Evolutionary conservation across 2,888 invertebrate genomes (phyloP), one percentile per base, ranked within the genome.

Genomic region (Oxytorus armatus): DNA sequence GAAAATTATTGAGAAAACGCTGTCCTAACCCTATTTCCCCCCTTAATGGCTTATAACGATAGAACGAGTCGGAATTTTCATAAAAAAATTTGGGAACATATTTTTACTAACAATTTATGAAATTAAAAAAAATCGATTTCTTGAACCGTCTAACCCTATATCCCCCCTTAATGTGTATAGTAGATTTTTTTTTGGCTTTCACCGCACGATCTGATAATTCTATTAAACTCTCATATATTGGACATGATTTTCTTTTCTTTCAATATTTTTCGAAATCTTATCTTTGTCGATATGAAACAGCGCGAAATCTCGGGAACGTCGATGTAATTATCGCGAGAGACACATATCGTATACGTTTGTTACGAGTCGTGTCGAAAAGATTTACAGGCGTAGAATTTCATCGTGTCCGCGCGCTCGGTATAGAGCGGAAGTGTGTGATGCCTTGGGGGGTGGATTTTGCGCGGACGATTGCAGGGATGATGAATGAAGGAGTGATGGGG

Each of bases 401-500:
- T 84, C 81, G 69, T 72, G 59, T 72, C 82, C 81, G 73, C 63
- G 70, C 18, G 29, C 51, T 49, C 21, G 65, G 29, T 39, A 74
- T 53, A 68, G 74, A 47, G 63, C 74, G 85, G 81, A 81, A 83
- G 83, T 83, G 81, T 55, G 61, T 79, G 85, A 84, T 83, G 82
- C 81, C 74, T 66, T 78, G 44, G 33, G 57, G 61, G 74, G 74
- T 68, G n/a, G n/a, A n/a, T n/a, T n/a, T 73, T 85, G 86, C 85
- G 82, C 84, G 86, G 86, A 87, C 86, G 85, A 85, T 83, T n/a
- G n/a, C 86, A 82, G 85, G 89, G 89, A 91, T 91, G 91, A 91
- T 91, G 91, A 91, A 91, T 91, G 89, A 89, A 83, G 86, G 86
- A 88, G 88, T 88, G 90, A 91, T 91, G 91, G 90, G 88, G 85